Evolutionary conservation across 1,140 invertebrate genomes (phyloP), one percentile per base, ranked within the genome.

Genomic region (Drosophila trapezifrons): DNA sequence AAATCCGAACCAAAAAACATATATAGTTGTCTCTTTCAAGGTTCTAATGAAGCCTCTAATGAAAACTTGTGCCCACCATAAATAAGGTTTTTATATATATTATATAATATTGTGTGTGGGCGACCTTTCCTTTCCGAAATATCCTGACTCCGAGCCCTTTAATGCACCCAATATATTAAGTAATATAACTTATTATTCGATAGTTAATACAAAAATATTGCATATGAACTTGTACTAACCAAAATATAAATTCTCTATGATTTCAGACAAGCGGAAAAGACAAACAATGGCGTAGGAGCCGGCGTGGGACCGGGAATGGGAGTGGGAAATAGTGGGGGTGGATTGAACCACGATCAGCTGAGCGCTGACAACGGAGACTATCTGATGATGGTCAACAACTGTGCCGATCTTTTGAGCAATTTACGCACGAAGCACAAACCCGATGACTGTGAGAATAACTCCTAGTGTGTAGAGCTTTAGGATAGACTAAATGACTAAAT

Each of bases 401-500:
- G 91, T 80, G 90, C 90, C 79, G 91, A 92, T 91, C 73, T 92
- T 57, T 81, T 92, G 67, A 92, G 91, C 62, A 92, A 92, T 85
- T 91, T 92, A 60, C 90, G 91, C 75, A 92, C 77, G 64, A 92
- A 92, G 90, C 91, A 92, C 91, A 92, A 92, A 92, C 82, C 90
- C 74, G 91, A 92, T 85, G 91, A 92, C 91, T 92, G 85, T 92
- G 91, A 91, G 81, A 92, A 92, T 90, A 90, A 91, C 85, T 91
- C 91, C 90, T 91, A 91, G 90, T 91, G 83, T 86, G 80, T 91
- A 90, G 85, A 70, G 59, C 65, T 70, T 54, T 82, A 82, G 59
- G 57, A 51, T 86, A 86, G 80, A 67, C 65, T 86, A 87, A 78
- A 42, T 52, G 69, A 77, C 72, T 59, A 51, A 66, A 66, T 40